A percentile compares a stretch with the other conserved stretches of the same genome.
Evolutionary conservation across 2,888 invertebrate genomes (phyloP).

Genomic region (Amitus sp.): DNA sequence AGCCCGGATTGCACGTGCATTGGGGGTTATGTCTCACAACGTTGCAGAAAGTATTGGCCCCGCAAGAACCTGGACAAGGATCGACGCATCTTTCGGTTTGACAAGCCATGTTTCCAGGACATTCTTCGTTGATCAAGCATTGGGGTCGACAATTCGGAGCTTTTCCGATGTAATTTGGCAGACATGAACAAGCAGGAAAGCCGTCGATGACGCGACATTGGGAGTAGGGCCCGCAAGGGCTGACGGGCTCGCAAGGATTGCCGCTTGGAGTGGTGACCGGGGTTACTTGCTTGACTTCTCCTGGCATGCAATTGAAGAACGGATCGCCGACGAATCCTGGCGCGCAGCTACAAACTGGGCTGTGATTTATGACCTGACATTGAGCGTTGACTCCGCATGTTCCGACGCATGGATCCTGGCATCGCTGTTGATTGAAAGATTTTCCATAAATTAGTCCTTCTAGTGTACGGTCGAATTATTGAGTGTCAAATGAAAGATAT

Average conservation of each 20-base stretch:
- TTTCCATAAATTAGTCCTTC: too few species aligned
- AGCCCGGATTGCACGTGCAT: constrained; percentile 79
- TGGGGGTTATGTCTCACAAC: constrained; percentile 82
- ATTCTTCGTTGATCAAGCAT: constrained; percentile 86
- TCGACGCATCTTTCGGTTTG: constrained; percentile 82
- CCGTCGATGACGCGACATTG: constrained; percentile 82
- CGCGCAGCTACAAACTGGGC: constrained; percentile 69
- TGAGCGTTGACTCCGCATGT: constrained; percentile 66
- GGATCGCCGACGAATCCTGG: constrained; percentile 71
- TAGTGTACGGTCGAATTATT: too few species aligned
- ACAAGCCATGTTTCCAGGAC: constrained; percentile 85
- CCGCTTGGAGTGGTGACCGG: constrained; percentile 66
- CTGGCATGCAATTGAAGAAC: constrained; percentile 48
- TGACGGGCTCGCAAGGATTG: constrained; percentile 82
- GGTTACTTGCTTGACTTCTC: constrained; percentile 32
- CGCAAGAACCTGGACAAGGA: constrained; percentile 81
- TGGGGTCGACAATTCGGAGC: constrained; percentile 89
- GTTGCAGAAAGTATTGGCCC: constrained; percentile 78
- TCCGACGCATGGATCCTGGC: constrained; percentile 69
- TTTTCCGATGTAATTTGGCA: constrained; percentile 81
- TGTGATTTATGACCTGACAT: constrained; percentile 67
- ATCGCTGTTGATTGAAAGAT: too few species aligned
- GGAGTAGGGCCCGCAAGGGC: constrained; percentile 86
- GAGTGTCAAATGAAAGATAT: too few species aligned
- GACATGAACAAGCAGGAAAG: constrained; percentile 83